A percentile compares a stretch with the other conserved stretches of the same genome.
Conservation (phyloP, 2,113 vertebrate genomes). For the Dicrurus megarhynchus region DNA sequence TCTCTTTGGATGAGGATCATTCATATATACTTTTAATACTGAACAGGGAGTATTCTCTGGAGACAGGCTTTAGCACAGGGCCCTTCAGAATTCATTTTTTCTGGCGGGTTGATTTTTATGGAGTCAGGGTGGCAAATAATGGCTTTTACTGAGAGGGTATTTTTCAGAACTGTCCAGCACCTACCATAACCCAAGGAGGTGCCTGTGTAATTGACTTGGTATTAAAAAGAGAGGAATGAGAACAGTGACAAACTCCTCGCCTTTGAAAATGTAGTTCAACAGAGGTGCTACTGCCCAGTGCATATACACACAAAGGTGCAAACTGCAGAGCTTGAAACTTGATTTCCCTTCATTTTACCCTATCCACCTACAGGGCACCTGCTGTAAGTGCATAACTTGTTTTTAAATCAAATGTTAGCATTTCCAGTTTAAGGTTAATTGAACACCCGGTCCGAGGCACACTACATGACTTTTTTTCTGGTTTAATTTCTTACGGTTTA, state of each 20-base stretch:
- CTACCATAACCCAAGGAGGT: not conserved
- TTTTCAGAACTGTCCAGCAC: not conserved
- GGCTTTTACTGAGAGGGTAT: not conserved
- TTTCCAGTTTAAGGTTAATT: constrained; percentile 22
- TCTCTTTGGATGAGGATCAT: not conserved
- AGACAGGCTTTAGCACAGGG: not conserved
- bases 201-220: not conserved
- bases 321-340: not conserved
- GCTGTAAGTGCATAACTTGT: not conserved
- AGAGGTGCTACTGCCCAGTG: not conserved
- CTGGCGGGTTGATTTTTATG: not conserved
- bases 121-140: not conserved
- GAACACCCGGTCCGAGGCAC: not conserved
- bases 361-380: not conserved
- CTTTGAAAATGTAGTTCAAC: not conserved
- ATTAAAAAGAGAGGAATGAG: not conserved
- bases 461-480: not conserved
- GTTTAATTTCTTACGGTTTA: constrained; percentile 2
- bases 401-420: not conserved
- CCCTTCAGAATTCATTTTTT: not conserved
- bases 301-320: not conserved
- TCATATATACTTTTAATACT: not conserved
- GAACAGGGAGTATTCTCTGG: not conserved
- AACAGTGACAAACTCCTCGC: not conserved
- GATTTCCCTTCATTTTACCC: not conserved